Evolutionary conservation across 2,797 vertebrate genomes (phyloP), one percentile per base, ranked within the genome.

Genomic region (Forpus xanthops): DNA sequence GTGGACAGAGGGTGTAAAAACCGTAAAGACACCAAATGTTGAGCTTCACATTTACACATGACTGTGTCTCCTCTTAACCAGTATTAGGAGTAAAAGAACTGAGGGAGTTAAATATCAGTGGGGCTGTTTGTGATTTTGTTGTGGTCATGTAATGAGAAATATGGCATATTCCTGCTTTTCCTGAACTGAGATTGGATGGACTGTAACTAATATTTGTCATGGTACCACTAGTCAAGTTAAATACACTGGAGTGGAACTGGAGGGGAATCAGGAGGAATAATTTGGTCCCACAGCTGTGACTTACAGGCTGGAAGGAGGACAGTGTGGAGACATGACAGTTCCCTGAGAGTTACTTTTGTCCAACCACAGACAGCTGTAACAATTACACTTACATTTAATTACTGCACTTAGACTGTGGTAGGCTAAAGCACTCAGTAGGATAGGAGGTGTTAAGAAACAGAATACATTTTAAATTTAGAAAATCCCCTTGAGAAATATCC

Each of bases 401-500:
- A 90, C 80, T 94, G 77, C 71, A 82, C 87, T 95, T 91, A 82
- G 80, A 16, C 56, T 88, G 84, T 72, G 83, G 77, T 67, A 76
- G 64, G 90, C 67, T 90, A 73, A 90, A 94, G 90, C 74, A 76
- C 72, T 91, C 77, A 5, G 2, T 82, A 87, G 89, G 49, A 84
- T 44, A 86, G 85, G 84, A 94, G 90, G 83, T 82, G 91, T 87
- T 90, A 96, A 96, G 86, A 94, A 93, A 77, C 86, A 93, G 84
- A 95, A 95, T 90, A 78, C 44, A 0, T 95, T 95, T 95, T 95
- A 96, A 85, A 96, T 96, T 97, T 97, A 92, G 92, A 89, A 96
- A 96, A 97, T 95, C 90, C 93, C 78, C 95, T 77, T 92, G 93
- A 96, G 93, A 97, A 96, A 96, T 95, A 93, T 94, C 89, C 80